These are phyloP conservation scores for Scaptomyza hsui DNA, from an alignment of 1,140 invertebrate genomes.

Conservation along the genomic window DNA sequence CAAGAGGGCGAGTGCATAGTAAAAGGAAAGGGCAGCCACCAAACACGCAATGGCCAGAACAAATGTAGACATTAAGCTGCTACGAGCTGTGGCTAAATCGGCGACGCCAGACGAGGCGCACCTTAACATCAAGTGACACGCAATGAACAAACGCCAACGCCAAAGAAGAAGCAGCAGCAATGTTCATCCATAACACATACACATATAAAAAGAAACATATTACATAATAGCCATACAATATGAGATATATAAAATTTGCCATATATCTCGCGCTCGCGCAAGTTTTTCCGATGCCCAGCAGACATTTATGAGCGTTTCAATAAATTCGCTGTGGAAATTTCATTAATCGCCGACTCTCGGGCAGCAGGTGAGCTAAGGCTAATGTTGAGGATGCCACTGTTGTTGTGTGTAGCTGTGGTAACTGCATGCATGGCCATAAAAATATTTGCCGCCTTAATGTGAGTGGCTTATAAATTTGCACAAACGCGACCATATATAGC, in stretches of 20 bases:
- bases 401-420: constrained; percentile 17
- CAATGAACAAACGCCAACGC: constrained; percentile 54
- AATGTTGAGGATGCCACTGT: constrained; percentile 45
- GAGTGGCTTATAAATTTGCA: constrained; percentile 79
- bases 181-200: constrained; percentile 41
- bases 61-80: constrained; percentile 81
- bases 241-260: constrained; percentile 62
- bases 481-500: constrained; percentile 73
- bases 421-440: constrained; percentile 59
- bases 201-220: constrained; percentile 2
- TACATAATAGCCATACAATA: constrained; percentile 40
- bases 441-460: constrained; percentile 79
- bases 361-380: constrained; percentile 53
- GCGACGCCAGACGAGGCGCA: constrained; percentile 26
- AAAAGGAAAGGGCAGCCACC: constrained; percentile 70
- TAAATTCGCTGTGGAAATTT: constrained; percentile 70
- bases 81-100: constrained; percentile 31
- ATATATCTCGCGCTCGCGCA: constrained; percentile 49
- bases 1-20: not conserved
- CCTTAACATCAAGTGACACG: constrained; percentile 67
- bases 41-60: constrained; percentile 78
- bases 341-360: constrained; percentile 59
- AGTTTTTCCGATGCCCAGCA: constrained; percentile 33
- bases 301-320: constrained; percentile 63
- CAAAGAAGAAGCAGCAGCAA: constrained; percentile 1